phyloP scores from a whole-genome alignment of 2,888 invertebrate species.

The Caenorhabditis wallacei region DNA sequence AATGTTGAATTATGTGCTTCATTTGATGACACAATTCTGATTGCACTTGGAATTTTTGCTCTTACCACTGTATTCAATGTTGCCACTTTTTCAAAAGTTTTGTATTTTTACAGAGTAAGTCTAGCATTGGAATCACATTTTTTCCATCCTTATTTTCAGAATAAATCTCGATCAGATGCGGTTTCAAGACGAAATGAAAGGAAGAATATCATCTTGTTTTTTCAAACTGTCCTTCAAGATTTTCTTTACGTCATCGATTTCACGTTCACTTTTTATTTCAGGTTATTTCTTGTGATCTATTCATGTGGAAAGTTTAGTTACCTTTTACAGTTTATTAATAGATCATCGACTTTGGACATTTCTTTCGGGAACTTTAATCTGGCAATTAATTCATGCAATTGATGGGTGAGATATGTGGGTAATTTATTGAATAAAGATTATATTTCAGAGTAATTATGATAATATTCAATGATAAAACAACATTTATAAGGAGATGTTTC shows the following conservation, averaged over 20 bases:
- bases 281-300: slow-evolving; percentile 5
- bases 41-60: background rate
- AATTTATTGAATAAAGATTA: background rate
- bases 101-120: slow-evolving; percentile 34
- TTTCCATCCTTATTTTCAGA: slow-evolving; percentile 5
- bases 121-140: too few species aligned
- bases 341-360: slow-evolving; percentile 40
- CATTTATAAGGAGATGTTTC: slow-evolving; percentile 10
- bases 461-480: slow-evolving; percentile 27
- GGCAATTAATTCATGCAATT: slow-evolving; percentile 40
- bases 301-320: background rate
- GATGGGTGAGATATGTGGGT: slow-evolving; percentile 24
- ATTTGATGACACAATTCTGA: background rate
- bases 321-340: slow-evolving; percentile 11
- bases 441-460: slow-evolving; percentile 34
- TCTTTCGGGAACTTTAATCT: slow-evolving; percentile 45
- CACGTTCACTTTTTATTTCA: slow-evolving; percentile 32
- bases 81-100: slow-evolving; percentile 31
- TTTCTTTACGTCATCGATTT: slow-evolving; percentile 36
- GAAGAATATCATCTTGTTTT: slow-evolving; percentile 39
- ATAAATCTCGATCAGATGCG: slow-evolving; percentile 8
- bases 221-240: slow-evolving; percentile 52
- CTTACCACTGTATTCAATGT: slow-evolving; percentile 23
- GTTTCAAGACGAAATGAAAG: slow-evolving; percentile 16
- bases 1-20: background rate